Percentiles rank a stretch among this genome's conserved stretches.
Evolutionary conservation across 37 sponge, comb jelly and placozoan genomes (phyloP).

Genomic region (Lycopodina hypogea): DNA sequence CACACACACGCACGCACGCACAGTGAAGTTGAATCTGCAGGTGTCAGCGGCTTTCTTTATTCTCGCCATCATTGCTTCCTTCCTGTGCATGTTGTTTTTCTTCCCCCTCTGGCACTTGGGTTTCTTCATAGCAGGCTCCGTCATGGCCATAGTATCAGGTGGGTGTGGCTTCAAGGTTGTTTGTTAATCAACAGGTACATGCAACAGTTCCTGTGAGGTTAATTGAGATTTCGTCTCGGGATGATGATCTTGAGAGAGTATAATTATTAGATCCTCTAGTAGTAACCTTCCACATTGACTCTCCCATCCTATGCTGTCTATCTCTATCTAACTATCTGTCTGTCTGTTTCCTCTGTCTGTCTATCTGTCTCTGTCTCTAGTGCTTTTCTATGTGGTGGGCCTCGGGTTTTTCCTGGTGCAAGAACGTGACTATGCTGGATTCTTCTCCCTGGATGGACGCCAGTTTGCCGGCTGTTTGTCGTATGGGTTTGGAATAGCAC

Average conservation of each 20-base stretch:
- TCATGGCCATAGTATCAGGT: constrained; percentile 37
- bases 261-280: too few species aligned
- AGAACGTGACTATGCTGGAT: constrained; percentile 62
- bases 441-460: constrained; percentile 70
- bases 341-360: not conserved
- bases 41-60: constrained; percentile 51
- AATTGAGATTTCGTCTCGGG: too few species aligned
- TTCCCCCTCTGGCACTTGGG: constrained; percentile 52
- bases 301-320: not conserved
- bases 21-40: constrained; percentile 53
- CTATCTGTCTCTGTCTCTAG: constrained; percentile 22
- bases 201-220: too few species aligned
- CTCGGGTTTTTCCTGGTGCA: constrained; percentile 41
- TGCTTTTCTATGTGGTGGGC: constrained; percentile 37
- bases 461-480: constrained; percentile 60
- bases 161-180: not conserved
- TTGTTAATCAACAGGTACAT: not conserved
- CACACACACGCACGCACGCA: not conserved
- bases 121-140: constrained; percentile 36
- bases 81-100: constrained; percentile 34
- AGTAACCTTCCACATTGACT: not conserved
- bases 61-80: constrained; percentile 55
- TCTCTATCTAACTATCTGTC: not conserved
- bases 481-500: constrained; percentile 74
- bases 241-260: too few species aligned